Conservation (phyloP, 2,113 vertebrate species). For the Columbina picui region DNA sequence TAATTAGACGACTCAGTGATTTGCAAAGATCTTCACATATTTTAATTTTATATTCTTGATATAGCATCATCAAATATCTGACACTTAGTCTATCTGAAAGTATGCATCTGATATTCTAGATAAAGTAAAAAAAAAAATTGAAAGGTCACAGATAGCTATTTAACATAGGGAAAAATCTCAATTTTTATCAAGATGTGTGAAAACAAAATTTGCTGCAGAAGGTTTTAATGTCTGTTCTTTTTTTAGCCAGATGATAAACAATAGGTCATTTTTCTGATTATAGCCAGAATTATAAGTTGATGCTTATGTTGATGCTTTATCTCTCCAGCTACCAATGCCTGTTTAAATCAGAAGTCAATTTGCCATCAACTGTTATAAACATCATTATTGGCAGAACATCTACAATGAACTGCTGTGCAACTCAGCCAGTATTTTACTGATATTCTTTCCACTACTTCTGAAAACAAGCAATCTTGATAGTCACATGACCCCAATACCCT, state of each 20-base stretch:
- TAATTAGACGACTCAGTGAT: background rate
- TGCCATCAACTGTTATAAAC: background rate
- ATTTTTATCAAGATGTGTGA: background rate
- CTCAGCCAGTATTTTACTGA: background rate
- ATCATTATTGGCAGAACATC: constrained; percentile 21
- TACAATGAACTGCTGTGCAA: background rate
- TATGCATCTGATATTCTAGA: background rate
- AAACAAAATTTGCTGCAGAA: background rate
- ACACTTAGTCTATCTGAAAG: background rate
- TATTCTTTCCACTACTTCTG: background rate
- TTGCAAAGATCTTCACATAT: background rate
- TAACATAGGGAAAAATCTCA: rapidly evolving
- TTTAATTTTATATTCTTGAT: background rate
- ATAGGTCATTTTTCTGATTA: background rate
- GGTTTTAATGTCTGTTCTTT: background rate
- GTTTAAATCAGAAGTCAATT: constrained; percentile 22
- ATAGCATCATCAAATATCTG: background rate
- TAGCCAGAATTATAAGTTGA: background rate
- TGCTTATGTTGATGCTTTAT: background rate
- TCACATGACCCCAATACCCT: too few species aligned
- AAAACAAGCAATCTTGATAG: background rate
- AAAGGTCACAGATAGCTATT: background rate
- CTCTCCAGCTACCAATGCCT: background rate
- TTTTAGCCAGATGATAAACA: background rate
- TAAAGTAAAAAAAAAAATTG: background rate